Percentiles rank a stretch among this genome's conserved stretches.
These are phyloP conservation scores for Oxystoma pomonae DNA, from an alignment of 2,888 invertebrate genomes.

Conservation along the genomic window DNA sequence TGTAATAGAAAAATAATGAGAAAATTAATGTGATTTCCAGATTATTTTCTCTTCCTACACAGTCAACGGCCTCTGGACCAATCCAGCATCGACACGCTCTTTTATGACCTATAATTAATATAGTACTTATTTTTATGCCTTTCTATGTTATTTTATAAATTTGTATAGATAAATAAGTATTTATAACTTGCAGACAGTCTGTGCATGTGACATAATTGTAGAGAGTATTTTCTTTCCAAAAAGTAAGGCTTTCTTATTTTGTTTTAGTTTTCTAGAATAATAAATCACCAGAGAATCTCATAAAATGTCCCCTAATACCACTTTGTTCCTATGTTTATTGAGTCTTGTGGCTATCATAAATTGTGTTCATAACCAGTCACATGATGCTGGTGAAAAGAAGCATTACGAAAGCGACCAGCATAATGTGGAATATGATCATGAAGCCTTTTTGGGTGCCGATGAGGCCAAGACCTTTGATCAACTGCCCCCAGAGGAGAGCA, in stretches of 20 bases:
- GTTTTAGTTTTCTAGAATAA: too few species aligned
- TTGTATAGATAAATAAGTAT: too few species aligned
- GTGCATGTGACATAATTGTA: too few species aligned
- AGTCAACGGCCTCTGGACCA: not conserved
- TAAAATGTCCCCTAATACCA: not conserved
- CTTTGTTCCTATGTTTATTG: not conserved
- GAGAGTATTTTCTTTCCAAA: too few species aligned
- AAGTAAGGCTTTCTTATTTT: too few species aligned
- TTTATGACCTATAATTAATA: not conserved
- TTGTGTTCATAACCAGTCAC: not conserved
- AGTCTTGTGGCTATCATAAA: not conserved
- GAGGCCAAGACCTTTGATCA: conserved; percentile 92
- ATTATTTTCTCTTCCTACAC: not conserved
- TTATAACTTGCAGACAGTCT: too few species aligned
- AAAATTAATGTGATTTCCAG: not conserved
- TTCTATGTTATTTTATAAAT: not conserved
- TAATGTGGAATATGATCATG: conserved; percentile 92
- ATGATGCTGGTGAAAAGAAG: conserved; percentile 71
- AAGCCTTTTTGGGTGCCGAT: conserved; percentile 88
- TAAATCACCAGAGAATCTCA: not conserved
- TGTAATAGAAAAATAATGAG: too few species aligned
- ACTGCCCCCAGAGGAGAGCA: conserved; percentile 91
- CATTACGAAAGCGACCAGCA: conserved; percentile 80
- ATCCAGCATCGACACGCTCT: not conserved
- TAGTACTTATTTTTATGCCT: not conserved